Base-by-base conservation (phyloP, 2,888 invertebrate genomes). In the Drosophila heteroneura region DNA sequence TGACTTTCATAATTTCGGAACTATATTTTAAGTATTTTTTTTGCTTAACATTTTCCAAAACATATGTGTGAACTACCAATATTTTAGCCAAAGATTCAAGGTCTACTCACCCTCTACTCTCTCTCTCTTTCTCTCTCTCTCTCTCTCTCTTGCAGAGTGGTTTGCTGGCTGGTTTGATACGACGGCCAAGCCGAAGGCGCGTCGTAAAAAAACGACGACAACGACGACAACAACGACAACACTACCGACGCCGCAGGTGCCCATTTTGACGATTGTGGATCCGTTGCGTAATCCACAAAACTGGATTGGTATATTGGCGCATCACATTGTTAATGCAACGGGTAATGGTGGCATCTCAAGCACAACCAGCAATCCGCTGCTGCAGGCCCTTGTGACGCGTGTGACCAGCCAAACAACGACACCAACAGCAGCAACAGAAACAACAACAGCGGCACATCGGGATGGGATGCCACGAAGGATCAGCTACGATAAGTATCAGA, bases 101-200 rank as follows among this genome's bases (percentile, higher is more conserved):
- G 2, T 26, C 9, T 35, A 2, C 22, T 10, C 7, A 6, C 28
- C 19, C 26, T 30, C 22, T 33, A n/a, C 58, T 14, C n/a, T 30
- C 39, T 30, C 2, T 22, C 9, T 37, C 26, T 6, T 5, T 10
- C 2, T 39, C 2, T 39, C 37, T 39, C 7, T 16, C 37, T 39
- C 6, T 30, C 41, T 30, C 2, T 22, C 9, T 37, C 26, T 59
- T 37, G 10, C 65, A 93, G 93, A 91, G 82, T 95, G 95, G 95
- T 94, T 95, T 76, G 93, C 92, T 49, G 92, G 93, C 69, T 95
- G 95, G 94, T 95, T 95, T 81, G 92, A 93, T 35, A 90, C 79
- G 5, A 82, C 81, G 28, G 79, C 87, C 4, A 87, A 75, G 33
- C 73, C 89, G 0, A 91, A 92, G 74, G 81, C 78, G 19, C 76